Conservation (phyloP, 2,113 vertebrate genomes). For the Colinus virginianus region DNA sequence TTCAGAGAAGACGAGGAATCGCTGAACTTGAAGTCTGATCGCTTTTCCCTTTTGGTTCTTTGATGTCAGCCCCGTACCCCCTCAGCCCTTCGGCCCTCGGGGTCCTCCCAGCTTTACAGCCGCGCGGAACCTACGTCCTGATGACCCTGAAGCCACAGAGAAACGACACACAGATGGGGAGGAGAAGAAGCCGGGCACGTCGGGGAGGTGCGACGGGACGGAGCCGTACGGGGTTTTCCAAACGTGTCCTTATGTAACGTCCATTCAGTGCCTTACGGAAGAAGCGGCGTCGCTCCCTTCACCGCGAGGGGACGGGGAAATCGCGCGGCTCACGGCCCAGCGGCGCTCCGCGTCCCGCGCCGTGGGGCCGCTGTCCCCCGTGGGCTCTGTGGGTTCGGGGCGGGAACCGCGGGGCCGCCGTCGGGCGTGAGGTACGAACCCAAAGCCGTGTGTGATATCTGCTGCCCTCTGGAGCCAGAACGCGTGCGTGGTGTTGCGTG, state of each 20-base stretch:
- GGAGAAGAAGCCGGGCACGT: conserved; percentile 27
- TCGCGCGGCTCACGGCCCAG: background rate
- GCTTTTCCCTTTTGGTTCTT: background rate
- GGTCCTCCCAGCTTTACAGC: conserved; percentile 63
- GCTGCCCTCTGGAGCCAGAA: conserved; percentile 68
- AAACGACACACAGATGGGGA: background rate
- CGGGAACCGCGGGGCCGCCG: conserved; percentile 32
- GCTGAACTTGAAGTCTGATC: conserved; percentile 42
- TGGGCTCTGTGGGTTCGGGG: background rate
- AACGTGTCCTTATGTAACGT: conserved; percentile 64
- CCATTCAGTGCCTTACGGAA: conserved; percentile 82
- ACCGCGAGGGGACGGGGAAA: conserved; percentile 4
- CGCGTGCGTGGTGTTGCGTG: conserved; percentile 2
- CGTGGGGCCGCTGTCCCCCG: too few species aligned
- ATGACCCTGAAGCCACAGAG: background rate
- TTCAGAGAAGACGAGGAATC: conserved; percentile 45
- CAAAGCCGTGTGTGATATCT: conserved; percentile 58
- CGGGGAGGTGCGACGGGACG: conserved; percentile 55
- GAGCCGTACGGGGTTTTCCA: conserved; percentile 46
- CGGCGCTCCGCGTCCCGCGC: background rate
- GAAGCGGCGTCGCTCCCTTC: conserved; percentile 40
- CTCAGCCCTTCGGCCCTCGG: conserved; percentile 15
- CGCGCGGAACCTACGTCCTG: conserved; percentile 3
- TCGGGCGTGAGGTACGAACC: conserved; percentile 28
- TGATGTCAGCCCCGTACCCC: conserved; percentile 21